These are phyloP conservation scores for Hirtodrosophila duncani DNA, from an alignment of 2,888 invertebrate genomes.

Conservation along the genomic window DNA sequence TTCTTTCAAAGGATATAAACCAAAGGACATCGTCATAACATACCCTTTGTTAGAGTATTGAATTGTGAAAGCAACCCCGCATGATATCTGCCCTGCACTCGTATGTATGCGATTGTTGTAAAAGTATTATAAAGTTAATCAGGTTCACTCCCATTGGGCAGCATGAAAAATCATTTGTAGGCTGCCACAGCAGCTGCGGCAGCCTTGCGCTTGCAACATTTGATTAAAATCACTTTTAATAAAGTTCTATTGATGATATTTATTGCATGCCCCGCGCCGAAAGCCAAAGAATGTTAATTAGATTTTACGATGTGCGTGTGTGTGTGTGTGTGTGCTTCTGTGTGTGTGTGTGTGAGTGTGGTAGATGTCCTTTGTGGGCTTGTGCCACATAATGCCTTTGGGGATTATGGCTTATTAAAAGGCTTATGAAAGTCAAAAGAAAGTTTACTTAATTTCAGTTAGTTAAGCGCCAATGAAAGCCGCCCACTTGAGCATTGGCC, in stretches of 20 bases:
- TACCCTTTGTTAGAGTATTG: no score
- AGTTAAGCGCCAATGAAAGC: constrained; percentile 69
- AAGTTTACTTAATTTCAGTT: constrained; percentile 72
- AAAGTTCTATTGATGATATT: constrained; percentile 72
- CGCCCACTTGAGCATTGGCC: constrained; percentile 67
- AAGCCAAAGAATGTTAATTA: constrained; percentile 61
- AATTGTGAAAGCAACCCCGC: not conserved
- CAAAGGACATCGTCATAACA: no score
- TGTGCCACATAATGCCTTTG: constrained; percentile 49
- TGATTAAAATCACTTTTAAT: constrained; percentile 69
- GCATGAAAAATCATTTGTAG: constrained; percentile 1
- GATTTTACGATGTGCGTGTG: constrained; percentile 57
- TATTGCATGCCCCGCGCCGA: constrained; percentile 50
- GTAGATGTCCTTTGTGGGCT: constrained; percentile 33
- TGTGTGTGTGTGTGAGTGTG: no score
- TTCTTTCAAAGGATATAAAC: no score
- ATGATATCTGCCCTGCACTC: not conserved
- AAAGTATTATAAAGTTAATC: constrained; percentile 54
- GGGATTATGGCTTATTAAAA: constrained; percentile 72
- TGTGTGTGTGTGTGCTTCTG: constrained; percentile 15
- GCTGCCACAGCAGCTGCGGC: constrained; percentile 4
- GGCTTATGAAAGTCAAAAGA: constrained; percentile 72
- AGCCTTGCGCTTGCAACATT: constrained; percentile 42
- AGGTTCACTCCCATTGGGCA: constrained; percentile 16
- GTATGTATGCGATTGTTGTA: constrained; percentile 4